A percentile compares a stretch with the other conserved stretches of the same genome.
These are phyloP conservation scores for Candidula unifasciata DNA, from an alignment of 2,888 invertebrate species.

Conservation along the genomic window DNA sequence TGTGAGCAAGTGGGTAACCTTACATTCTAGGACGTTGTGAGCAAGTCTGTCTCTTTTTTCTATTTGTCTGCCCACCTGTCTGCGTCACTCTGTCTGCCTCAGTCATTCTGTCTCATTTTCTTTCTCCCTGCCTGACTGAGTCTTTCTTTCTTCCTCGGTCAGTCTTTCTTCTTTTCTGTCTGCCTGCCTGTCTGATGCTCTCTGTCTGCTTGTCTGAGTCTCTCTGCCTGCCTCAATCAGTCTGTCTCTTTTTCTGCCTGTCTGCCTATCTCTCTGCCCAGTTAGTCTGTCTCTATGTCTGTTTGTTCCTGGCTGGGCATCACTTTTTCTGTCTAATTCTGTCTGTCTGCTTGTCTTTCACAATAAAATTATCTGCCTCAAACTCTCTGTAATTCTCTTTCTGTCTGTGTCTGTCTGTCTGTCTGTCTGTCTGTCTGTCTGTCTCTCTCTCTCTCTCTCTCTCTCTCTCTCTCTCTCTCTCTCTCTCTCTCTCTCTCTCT, in stretches of 20 bases:
- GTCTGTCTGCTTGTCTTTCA: neutral
- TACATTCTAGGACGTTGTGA: no score
- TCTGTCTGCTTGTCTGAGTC: no score
- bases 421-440: neutral
- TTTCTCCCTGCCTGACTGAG: no score
- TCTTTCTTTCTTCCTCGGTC: no score
- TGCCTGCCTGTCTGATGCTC: neutral
- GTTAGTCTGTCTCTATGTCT: neutral
- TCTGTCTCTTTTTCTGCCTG: neutral
- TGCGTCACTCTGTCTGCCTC: no score
- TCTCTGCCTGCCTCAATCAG: no score
- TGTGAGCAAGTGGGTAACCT: no score
- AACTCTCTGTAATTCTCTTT: neutral
- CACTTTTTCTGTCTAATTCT: neutral
- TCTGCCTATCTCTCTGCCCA: no score
- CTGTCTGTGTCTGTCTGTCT: neutral
- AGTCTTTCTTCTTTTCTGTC: neutral
- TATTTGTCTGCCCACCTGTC: no score
- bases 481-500: neutral
- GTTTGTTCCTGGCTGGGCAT: neutral
- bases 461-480: neutral
- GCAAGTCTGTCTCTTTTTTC: no score
- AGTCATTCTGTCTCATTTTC: no score
- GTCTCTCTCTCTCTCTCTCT: slow-evolving; percentile 10
- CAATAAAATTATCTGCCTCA: neutral